Conservation (phyloP, 2,888 invertebrate species). For the Spisula subtruncata region DNA sequence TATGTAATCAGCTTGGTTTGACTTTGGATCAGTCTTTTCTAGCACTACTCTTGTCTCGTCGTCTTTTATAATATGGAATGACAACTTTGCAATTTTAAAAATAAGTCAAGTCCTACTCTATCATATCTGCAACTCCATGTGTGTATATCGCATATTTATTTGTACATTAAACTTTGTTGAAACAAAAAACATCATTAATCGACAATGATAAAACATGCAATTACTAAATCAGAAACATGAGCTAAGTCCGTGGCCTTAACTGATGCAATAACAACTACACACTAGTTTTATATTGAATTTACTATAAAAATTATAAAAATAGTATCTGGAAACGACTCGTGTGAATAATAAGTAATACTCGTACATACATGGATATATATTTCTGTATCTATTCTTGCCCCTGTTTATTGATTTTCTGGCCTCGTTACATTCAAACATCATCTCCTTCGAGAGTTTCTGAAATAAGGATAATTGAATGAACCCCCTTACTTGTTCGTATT, state of each 20-base stretch:
- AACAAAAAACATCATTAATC: too few species aligned
- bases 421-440: not conserved
- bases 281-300: too few species aligned
- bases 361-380: conserved; percentile 32
- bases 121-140: too few species aligned
- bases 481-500: too few species aligned
- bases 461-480: not conserved
- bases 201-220: too few species aligned
- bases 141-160: not conserved
- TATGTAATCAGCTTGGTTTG: conserved; percentile 55
- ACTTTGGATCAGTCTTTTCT: not conserved
- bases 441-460: conserved; percentile 12
- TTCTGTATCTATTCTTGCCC: conserved; percentile 33
- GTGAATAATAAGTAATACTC: not conserved
- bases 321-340: too few species aligned
- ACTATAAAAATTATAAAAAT: too few species aligned
- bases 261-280: too few species aligned
- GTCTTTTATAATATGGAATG: too few species aligned
- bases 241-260: not conserved
- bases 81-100: too few species aligned
- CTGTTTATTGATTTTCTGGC: not conserved
- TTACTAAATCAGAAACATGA: not conserved
- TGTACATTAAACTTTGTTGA: too few species aligned
- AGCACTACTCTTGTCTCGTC: conserved; percentile 32
- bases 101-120: too few species aligned